Base-by-base conservation (phyloP, 2,888 invertebrate species). In the Himalopsyche anomala region DNA sequence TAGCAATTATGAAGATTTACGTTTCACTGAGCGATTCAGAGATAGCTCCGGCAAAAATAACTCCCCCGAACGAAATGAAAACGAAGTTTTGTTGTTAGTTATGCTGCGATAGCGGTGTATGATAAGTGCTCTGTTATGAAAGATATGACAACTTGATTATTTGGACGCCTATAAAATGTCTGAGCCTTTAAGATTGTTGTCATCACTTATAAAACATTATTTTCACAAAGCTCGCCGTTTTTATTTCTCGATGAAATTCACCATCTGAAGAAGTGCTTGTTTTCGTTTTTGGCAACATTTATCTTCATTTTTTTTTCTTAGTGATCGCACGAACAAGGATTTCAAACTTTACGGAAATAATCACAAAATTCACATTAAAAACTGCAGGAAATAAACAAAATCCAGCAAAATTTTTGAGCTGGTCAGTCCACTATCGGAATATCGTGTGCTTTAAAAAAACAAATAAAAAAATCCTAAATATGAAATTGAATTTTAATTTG, bases 1-100 rank as follows among this genome's bases (percentile, higher is more conserved):
- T 62, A 81, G 87, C 87, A 86, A 86, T 86, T 84, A 87, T 86
- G 83, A 69, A 87, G 87, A 87, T 87, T 87, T 86, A 87, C 81
- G 85, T 74, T 62, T 79, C 56, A 69, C 85, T n/a, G 79, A 55
- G 55, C 19, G 80, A 74, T 74, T 36, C 74, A 74, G 38, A 74
- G 74, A 74, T 74, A 74, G 74, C 38, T 36, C 15, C 74, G 74
- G 36, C 74, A 15, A 74, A 74, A 74, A 74, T 74, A 74, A 74
- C 74, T 74, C 15, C 36, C 38, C 19, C n/a, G 8, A 74, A 38
- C n/a, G 74, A 74, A 74, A 74, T 74, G 74, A 74, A 74, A 74
- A 36, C 74, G 74, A 74, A 74, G 74, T 74, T 74, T 74, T 74
- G 74, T 74, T 74, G 74, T 74, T 74, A 74, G 74, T 74, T 74